Evolutionary conservation across 2,113 vertebrate species (phyloP).

Genomic region (Mastomys natalensis): DNA sequence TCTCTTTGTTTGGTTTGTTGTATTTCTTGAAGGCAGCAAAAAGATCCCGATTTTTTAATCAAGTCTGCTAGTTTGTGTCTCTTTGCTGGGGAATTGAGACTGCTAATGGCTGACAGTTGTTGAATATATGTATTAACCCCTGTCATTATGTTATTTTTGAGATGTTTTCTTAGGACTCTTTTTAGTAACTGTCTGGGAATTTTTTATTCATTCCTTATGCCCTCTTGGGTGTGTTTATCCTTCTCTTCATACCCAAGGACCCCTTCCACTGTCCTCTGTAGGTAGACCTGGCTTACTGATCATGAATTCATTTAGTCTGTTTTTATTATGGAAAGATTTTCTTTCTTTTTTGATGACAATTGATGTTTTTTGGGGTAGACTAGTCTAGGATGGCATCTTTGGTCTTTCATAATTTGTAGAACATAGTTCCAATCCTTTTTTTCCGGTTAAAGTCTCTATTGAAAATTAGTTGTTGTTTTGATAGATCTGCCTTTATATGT

Average conservation of each 20-base stretch:
- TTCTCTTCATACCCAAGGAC: neutral
- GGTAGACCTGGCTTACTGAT: neutral
- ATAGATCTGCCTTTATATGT: neutral
- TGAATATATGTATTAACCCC: neutral
- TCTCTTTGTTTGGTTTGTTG: neutral
- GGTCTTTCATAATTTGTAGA: neutral
- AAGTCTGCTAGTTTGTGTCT: neutral
- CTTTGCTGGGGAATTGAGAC: neutral
- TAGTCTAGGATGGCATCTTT: neutral
- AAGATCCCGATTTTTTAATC: neutral
- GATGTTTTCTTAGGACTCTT: neutral
- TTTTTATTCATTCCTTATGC: neutral
- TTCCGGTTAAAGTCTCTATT: neutral
- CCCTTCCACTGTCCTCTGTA: neutral
- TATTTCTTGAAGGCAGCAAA: neutral
- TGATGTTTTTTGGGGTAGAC: neutral
- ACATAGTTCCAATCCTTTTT: neutral
- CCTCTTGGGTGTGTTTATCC: neutral
- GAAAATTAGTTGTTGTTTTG: neutral
- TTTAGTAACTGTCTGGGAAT: neutral
- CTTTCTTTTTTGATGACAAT: neutral
- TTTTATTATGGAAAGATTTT: neutral
- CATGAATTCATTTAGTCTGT: neutral
- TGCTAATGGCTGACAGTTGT: neutral
- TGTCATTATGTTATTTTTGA: neutral